A percentile compares a stretch with the other conserved stretches of the same genome.
Evolutionary conservation across 2,113 vertebrate genomes (phyloP).

Genomic region (Macquaria australasica): DNA sequence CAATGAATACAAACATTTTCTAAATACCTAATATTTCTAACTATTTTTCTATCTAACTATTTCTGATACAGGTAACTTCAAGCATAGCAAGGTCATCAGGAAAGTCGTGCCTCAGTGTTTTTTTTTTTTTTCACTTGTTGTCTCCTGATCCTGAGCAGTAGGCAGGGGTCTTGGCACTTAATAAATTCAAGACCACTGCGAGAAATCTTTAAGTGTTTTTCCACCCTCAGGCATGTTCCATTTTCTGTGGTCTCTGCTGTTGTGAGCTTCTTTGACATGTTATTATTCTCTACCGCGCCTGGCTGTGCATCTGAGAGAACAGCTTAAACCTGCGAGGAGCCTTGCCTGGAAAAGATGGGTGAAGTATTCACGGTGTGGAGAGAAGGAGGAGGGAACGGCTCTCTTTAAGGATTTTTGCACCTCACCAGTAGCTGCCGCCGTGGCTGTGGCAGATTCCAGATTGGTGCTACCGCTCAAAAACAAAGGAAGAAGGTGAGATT

Average conservation of each 20-base stretch:
- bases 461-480: not conserved
- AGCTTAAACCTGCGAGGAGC: constrained; percentile 63
- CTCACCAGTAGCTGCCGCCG: not conserved
- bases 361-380: constrained; percentile 46
- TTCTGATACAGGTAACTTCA: not conserved
- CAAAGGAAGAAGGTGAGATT: constrained; percentile 12
- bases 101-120: constrained; percentile 19
- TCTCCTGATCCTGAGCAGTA: constrained; percentile 43
- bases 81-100: constrained; percentile 8
- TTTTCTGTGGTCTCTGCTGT: constrained; percentile 59
- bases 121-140: constrained; percentile 11
- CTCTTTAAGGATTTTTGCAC: constrained; percentile 9
- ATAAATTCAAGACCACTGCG: constrained; percentile 59
- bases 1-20: not conserved
- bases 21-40: not conserved
- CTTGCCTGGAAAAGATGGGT: constrained; percentile 66
- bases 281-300: constrained; percentile 67
- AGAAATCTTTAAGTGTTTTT: constrained; percentile 67
- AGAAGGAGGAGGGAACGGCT: not conserved
- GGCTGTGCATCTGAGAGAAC: constrained; percentile 67
- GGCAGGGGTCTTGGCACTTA: constrained; percentile 43
- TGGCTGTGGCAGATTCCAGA: not conserved
- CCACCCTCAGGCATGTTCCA: constrained; percentile 68
- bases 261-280: constrained; percentile 65
- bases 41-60: no score